Evolutionary conservation across 2,113 vertebrate species (phyloP), one percentile per base, ranked within the genome.

Genomic region (Carassius gibelio): DNA sequence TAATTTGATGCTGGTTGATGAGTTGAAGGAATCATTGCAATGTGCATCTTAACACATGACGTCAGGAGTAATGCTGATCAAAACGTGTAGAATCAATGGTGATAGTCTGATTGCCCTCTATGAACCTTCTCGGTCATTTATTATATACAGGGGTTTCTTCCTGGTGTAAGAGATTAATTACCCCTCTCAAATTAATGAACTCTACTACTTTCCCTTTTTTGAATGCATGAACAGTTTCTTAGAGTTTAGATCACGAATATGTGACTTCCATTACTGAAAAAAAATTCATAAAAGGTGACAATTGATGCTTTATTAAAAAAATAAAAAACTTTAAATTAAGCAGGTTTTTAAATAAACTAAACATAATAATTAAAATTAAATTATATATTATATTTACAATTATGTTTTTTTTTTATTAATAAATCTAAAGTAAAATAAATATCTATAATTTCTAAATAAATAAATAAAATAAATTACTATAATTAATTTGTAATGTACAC

Each of bases 1-100:
- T 85, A 50, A 82, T 85, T 85, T 85, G 86, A 88, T 85, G 52
- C 80, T 71, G 71, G 64, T 72, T 64, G 80, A 69, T 34, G 57
- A 81, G 68, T 38, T 82, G 76, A 59, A 68, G 86, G 87, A 64
- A 85, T 30, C 55, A 74, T 45, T 61, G 76, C 34, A 21, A n/a
- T 72, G 71, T 68, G 66, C 57, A 76, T 59, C 69, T 78, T 19
- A 13, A 57, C 9, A 9, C 61, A 34, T 52, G 26, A 48, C 14
- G 55, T 26, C 61, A 13, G 21, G 79, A 66, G 75, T 48, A 19
- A n/a, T 64, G 85, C 83, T 64, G 71, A 88, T 76, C 84, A 74
- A 84, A 87, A 86, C 14, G 68, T 30, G 21, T 45, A 15, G 19
- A 59, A 84, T 82, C 82, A 84, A 87, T 14, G 55, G 64, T 82